Conservation (phyloP, 1,140 invertebrate species). For the Penaeus vannamei region DNA sequence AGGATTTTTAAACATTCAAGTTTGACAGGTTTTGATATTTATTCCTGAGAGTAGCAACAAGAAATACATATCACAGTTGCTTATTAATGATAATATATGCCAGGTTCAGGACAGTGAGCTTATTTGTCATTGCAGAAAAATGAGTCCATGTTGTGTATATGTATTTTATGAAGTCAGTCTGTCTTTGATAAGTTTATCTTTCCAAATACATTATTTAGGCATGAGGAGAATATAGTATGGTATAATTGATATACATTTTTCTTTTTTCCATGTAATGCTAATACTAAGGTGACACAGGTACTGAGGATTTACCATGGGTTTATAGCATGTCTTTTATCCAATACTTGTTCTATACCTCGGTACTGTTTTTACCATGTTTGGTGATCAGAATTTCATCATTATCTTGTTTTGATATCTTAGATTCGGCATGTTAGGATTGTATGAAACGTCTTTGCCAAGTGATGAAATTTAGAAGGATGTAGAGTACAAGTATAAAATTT, state of each 20-base stretch:
- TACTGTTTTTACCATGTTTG: neutral
- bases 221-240: too few species aligned
- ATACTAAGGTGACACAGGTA: slow-evolving; percentile 47
- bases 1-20: too few species aligned
- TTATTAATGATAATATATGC: too few species aligned
- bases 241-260: slow-evolving; percentile 24
- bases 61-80: too few species aligned
- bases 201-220: too few species aligned
- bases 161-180: too few species aligned
- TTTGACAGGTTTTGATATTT: too few species aligned
- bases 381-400: neutral
- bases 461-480: neutral
- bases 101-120: too few species aligned
- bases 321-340: neutral
- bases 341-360: neutral
- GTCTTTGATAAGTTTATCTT: too few species aligned
- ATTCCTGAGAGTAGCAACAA: too few species aligned
- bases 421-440: neutral
- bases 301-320: slow-evolving; percentile 7
- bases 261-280: slow-evolving; percentile 51
- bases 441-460: neutral
- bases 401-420: neutral
- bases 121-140: too few species aligned
- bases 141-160: too few species aligned
- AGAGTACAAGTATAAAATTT: neutral